phyloP scores from a whole-genome alignment of 2,113 vertebrate genomes.

The Sorex araneus region DNA sequence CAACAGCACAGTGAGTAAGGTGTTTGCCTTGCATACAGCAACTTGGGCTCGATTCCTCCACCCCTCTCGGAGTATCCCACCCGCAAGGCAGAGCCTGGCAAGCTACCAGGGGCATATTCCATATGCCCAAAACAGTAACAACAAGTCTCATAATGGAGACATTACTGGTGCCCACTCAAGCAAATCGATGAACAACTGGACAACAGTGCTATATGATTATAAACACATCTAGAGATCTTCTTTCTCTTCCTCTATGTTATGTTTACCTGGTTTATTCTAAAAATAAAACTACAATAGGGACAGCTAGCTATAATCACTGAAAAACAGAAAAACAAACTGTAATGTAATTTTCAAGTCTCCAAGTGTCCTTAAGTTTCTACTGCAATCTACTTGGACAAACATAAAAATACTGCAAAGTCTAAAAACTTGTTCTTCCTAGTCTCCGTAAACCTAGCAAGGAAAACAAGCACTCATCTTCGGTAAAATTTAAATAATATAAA shows the following conservation, averaged over 20 bases:
- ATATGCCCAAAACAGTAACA: too few relatives aligned
- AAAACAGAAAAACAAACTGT: background rate
- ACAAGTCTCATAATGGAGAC: too few relatives aligned
- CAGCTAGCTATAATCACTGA: constrained; percentile 9
- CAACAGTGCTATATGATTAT: too few relatives aligned
- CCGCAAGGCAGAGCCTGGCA: too few relatives aligned
- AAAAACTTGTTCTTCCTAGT: background rate
- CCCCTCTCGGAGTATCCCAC: too few relatives aligned
- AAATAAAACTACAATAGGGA: constrained; percentile 48
- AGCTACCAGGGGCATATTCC: too few relatives aligned
- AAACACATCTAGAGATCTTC: constrained; percentile 18
- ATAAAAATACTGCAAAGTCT: background rate
- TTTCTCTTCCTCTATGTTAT: background rate
- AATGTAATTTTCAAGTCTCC: constrained; percentile 57
- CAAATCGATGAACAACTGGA: too few relatives aligned
- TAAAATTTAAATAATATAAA: constrained; percentile 36
- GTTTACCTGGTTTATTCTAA: constrained; percentile 47
- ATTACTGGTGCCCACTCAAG: too few relatives aligned
- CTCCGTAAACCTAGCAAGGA: background rate
- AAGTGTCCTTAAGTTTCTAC: constrained; percentile 11
- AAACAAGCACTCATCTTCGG: background rate
- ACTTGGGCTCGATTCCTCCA: too few relatives aligned
- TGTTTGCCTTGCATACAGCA: too few relatives aligned
- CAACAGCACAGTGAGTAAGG: too few relatives aligned
- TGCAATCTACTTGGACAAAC: constrained; percentile 34